Evolutionary conservation across 2,888 invertebrate genomes (phyloP).

Genomic region (Ichneumoninae sp.): DNA sequence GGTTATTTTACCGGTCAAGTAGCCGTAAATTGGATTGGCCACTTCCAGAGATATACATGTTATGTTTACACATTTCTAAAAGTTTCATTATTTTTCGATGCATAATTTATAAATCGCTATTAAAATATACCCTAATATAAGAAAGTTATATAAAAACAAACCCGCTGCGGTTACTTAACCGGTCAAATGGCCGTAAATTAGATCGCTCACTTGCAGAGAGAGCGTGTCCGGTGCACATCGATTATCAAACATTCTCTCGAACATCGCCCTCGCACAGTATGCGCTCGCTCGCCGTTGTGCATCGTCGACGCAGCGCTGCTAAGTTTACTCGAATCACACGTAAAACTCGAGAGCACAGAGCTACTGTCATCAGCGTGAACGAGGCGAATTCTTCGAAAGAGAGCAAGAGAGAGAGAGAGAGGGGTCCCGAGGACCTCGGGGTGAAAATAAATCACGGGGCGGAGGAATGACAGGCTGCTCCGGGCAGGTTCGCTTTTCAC

Average conservation of each 20-base stretch:
- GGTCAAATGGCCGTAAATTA: neutral
- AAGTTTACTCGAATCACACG: slow-evolving; percentile 5
- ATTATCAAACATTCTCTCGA: slow-evolving; percentile 9
- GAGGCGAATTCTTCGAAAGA: slow-evolving; percentile 22
- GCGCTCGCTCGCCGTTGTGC: neutral
- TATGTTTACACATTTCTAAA: neutral
- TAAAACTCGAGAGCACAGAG: slow-evolving; percentile 26
- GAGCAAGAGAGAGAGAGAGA: slow-evolving; percentile 34
- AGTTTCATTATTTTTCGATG: neutral
- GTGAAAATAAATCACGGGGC: slow-evolving; percentile 37
- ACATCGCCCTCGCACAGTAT: neutral
- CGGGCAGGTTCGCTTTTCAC: slow-evolving; percentile 51
- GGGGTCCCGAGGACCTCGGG: slow-evolving; percentile 42
- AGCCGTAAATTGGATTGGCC: neutral
- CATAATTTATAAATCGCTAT: neutral
- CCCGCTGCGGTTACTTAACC: neutral
- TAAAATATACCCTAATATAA: neutral
- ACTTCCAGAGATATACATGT: neutral
- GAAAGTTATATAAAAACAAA: neutral
- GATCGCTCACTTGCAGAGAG: neutral
- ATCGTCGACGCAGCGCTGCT: neutral
- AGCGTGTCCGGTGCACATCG: neutral
- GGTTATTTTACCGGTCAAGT: neutral
- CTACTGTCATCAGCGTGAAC: slow-evolving; percentile 53
- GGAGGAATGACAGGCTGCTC: slow-evolving; percentile 54